Evolutionary conservation across 2,797 vertebrate species (phyloP).

Genomic region (Lacerta viridis): DNA sequence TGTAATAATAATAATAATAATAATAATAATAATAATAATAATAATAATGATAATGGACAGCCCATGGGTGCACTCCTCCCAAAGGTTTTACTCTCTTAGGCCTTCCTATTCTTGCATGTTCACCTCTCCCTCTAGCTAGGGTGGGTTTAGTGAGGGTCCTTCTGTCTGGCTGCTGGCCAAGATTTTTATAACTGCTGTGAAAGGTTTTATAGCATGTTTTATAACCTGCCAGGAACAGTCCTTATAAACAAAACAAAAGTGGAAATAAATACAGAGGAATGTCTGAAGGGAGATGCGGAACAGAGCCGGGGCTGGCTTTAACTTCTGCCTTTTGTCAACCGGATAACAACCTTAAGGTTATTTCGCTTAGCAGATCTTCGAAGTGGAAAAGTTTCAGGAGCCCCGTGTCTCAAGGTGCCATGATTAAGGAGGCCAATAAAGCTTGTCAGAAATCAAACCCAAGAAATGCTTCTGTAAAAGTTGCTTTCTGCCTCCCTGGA

Average conservation of each 20-base stretch:
- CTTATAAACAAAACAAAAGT: conserved; percentile 53
- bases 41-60: neutral
- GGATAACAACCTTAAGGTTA: conserved; percentile 34
- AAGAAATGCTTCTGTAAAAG: conserved; percentile 30
- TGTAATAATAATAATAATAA: no score
- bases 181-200: conserved; percentile 33
- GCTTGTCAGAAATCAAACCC: conserved; percentile 27
- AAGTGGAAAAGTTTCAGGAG: conserved; percentile 29
- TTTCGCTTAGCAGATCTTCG: conserved; percentile 31
- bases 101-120: neutral
- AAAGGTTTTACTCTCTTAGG: no score
- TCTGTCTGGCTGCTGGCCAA: conserved; percentile 27
- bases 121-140: conserved; percentile 2
- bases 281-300: conserved; percentile 9
- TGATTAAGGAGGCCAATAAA: conserved; percentile 31
- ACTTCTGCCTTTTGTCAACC: conserved; percentile 46
- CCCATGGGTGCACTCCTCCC: neutral
- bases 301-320: conserved; percentile 12
- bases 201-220: conserved; percentile 51
- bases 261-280: conserved; percentile 43
- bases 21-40: no score
- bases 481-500: conserved; percentile 9
- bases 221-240: conserved; percentile 36
- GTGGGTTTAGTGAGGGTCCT: neutral
- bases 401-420: conserved; percentile 9